Conservation (phyloP, 1,140 invertebrate genomes). For the Gonioctena quinquepunctata region DNA sequence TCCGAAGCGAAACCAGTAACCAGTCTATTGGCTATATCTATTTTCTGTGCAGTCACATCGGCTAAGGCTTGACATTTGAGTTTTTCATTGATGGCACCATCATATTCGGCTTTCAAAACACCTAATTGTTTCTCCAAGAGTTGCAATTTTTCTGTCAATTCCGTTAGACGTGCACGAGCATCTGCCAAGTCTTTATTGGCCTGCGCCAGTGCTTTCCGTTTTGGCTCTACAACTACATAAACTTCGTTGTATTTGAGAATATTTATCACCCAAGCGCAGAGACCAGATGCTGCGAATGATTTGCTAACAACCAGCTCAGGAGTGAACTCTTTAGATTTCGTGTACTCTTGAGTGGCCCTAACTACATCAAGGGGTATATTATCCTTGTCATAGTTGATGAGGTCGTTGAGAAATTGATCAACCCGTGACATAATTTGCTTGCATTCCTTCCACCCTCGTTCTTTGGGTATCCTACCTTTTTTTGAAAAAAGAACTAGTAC, state of each 20-base stretch:
- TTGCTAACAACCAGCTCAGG: conserved; percentile 84
- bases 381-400: conserved; percentile 92
- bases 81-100: conserved; percentile 83
- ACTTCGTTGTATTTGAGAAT: conserved; percentile 91
- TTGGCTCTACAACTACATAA: conserved; percentile 90
- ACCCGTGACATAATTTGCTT: conserved; percentile 85
- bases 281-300: conserved; percentile 85
- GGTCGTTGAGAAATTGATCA: conserved; percentile 82
- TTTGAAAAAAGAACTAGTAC: conserved; percentile 85
- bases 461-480: conserved; percentile 88
- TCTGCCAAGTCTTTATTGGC: conserved; percentile 83
- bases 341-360: conserved; percentile 68
- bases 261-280: conserved; percentile 94
- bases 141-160: conserved; percentile 53
- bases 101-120: conserved; percentile 78
- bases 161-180: conserved; percentile 76
- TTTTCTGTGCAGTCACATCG: conserved; percentile 79
- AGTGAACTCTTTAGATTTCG: conserved; percentile 77
- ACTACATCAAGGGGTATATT: conserved; percentile 88
- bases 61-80: conserved; percentile 86
- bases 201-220: conserved; percentile 74
- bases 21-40: conserved; percentile 88
- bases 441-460: conserved; percentile 90
- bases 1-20: conserved; percentile 92
- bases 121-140: conserved; percentile 70